Evolutionary conservation across 2,113 vertebrate genomes (phyloP).

Genomic region (Rattus rattus): DNA sequence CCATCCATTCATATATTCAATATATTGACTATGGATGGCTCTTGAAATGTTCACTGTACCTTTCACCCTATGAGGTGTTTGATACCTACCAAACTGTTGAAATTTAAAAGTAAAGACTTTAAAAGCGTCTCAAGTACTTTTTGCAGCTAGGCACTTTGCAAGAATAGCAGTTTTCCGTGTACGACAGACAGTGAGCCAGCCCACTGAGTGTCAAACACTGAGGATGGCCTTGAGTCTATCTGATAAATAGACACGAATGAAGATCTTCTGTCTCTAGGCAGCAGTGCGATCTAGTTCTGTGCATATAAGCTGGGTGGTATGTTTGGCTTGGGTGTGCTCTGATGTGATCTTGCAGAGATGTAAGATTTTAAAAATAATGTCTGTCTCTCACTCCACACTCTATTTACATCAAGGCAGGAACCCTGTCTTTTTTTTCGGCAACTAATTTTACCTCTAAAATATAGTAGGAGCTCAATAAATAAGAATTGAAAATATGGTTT

Average conservation of each 20-base stretch:
- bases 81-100: not conserved
- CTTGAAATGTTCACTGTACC: conserved; percentile 31
- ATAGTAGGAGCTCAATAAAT: conserved; percentile 33
- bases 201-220: not conserved
- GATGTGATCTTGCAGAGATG: not conserved
- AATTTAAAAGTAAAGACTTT: not conserved
- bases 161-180: not conserved
- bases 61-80: conserved; percentile 19
- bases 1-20: not conserved
- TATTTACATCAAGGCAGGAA: not conserved
- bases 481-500: conserved; percentile 37
- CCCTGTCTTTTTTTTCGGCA: not conserved
- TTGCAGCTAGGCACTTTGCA: not conserved
- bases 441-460: conserved; percentile 33
- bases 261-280: not conserved
- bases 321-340: conserved; percentile 30
- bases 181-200: not conserved
- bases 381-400: not conserved
- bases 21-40: not conserved
- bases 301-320: not conserved
- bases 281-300: conserved; percentile 18
- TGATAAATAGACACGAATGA: not conserved
- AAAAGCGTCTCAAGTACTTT: not conserved
- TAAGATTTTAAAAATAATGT: not conserved
- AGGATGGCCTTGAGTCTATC: not conserved